phyloP scores from a whole-genome alignment of 2,113 vertebrate species.

The Tupaia tana region DNA sequence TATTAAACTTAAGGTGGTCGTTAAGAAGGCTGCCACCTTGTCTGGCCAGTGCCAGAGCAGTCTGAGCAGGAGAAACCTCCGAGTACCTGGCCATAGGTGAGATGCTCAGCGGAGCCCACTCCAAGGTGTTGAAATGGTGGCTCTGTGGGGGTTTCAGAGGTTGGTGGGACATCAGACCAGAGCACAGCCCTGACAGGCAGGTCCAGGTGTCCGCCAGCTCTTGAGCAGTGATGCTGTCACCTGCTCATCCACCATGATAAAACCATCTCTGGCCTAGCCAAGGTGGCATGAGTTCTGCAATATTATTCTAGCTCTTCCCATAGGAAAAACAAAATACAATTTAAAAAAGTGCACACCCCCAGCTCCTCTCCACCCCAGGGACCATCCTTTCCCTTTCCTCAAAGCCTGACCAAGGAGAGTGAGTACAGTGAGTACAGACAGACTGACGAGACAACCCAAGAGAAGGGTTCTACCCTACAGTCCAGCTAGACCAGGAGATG shows the following conservation, averaged over 20 bases:
- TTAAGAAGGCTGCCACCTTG: neutral
- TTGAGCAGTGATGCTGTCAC: neutral
- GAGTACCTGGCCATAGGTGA: neutral
- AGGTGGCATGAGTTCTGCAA: too few relatives aligned
- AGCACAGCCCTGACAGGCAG: neutral
- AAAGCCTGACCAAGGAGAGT: neutral
- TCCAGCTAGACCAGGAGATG: neutral
- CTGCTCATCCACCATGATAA: neutral
- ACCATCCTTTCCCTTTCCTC: neutral
- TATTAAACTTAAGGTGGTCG: neutral
- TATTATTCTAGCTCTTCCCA: neutral
- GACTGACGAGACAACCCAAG: neutral
- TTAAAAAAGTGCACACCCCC: neutral
- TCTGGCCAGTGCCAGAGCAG: neutral
- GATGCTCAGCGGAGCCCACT: neutral
- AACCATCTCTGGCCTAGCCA: neutral
- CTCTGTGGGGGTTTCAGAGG: too few relatives aligned
- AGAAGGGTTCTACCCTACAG: neutral
- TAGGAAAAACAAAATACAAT: neutral
- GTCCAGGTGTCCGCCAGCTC: neutral
- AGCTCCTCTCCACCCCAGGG: neutral
- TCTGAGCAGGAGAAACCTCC: neutral
- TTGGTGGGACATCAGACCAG: neutral
- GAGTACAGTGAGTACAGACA: neutral
- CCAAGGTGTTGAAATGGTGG: neutral